Percentiles rank a stretch among this genome's conserved stretches.
phyloP scores from a whole-genome alignment of 2,797 vertebrate genomes.

The Pseudotriccus pelzelni region DNA sequence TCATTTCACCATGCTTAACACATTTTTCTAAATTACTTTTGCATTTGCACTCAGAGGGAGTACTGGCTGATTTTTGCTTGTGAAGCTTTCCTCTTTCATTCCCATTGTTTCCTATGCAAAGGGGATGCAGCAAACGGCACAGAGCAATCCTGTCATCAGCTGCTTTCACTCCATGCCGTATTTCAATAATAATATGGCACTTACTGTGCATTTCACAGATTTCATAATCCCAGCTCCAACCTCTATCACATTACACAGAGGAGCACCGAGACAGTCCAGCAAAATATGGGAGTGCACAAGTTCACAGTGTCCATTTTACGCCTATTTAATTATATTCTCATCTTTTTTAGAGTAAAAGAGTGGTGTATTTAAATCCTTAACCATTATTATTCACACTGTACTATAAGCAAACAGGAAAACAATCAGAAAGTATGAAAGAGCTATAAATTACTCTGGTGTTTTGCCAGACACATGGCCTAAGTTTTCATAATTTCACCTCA shows the following conservation, averaged over 20 bases:
- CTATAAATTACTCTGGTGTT: neutral
- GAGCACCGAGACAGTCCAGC: neutral
- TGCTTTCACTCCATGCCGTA: neutral
- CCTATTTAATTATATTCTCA: neutral
- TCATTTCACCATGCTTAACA: constrained; percentile 39
- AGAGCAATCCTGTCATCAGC: constrained; percentile 1
- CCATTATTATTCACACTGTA: neutral
- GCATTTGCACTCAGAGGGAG: constrained; percentile 17
- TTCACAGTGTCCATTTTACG: neutral
- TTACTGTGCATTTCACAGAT: neutral
- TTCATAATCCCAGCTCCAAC: neutral
- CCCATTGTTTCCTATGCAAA: constrained; percentile 3
- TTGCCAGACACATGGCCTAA: neutral
- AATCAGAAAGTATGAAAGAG: neutral
- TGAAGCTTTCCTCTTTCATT: constrained; percentile 32
- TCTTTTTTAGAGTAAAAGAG: neutral
- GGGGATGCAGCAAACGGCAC: neutral
- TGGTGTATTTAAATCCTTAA: neutral
- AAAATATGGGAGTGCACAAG: neutral
- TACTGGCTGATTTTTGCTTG: constrained; percentile 32
- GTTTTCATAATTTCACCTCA: neutral
- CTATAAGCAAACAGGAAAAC: neutral
- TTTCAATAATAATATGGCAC: constrained; percentile 5
- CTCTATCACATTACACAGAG: neutral
- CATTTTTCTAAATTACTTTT: constrained; percentile 46